Evolutionary conservation across 2,797 vertebrate genomes (phyloP).

Genomic region (Epinephelus malabaricus): DNA sequence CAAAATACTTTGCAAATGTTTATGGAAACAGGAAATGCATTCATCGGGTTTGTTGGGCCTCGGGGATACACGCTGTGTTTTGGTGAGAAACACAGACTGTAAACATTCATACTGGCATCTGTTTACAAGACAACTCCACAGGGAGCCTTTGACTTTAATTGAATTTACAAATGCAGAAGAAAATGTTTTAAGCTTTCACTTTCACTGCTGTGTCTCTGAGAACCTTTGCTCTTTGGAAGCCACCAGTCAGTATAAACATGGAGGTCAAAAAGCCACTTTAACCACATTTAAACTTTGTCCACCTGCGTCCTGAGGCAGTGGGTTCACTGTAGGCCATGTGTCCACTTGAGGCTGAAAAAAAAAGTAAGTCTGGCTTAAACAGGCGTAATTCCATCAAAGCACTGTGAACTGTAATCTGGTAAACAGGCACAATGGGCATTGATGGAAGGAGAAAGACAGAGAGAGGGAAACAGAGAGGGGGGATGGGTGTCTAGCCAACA

Average conservation of each 20-base stretch:
- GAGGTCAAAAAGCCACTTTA: background rate
- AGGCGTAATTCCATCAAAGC: constrained; percentile 84
- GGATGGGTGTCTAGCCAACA: constrained; percentile 66
- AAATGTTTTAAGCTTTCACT: background rate
- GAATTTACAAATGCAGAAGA: background rate
- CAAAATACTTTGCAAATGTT: constrained; percentile 3
- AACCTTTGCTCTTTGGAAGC: background rate
- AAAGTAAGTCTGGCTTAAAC: constrained; percentile 79
- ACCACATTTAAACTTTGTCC: background rate
- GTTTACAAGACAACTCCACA: constrained; percentile 4
- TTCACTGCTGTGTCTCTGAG: background rate
- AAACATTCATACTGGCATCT: constrained; percentile 12
- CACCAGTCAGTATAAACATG: constrained; percentile 12
- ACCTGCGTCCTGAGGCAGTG: constrained; percentile 8
- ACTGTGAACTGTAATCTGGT: constrained; percentile 82
- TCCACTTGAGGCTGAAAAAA: constrained; percentile 66
- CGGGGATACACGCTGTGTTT: constrained; percentile 7
- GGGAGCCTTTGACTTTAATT: background rate
- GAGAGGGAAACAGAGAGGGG: constrained; percentile 41
- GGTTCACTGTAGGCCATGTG: constrained; percentile 59
- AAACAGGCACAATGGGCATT: constrained; percentile 85
- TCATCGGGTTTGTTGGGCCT: background rate
- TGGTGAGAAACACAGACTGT: constrained; percentile 6
- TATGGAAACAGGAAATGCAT: constrained; percentile 3
- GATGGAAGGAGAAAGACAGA: constrained; percentile 70